phyloP scores from a whole-genome alignment of 1,140 invertebrate genomes.

The Drosophila quadrilineata region DNA sequence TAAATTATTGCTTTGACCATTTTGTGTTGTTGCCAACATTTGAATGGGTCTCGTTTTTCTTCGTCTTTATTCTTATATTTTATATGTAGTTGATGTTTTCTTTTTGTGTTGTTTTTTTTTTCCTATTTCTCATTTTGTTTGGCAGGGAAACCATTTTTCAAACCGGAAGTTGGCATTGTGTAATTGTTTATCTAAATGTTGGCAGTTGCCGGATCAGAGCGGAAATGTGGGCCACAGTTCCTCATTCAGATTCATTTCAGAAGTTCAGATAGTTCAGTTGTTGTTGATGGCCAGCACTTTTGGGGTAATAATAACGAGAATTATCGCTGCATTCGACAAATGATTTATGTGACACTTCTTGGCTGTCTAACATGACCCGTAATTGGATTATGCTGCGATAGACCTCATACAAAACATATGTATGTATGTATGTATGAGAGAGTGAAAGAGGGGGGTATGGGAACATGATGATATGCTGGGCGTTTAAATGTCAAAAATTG shows the following conservation, averaged over 20 bases:
- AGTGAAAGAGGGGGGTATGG: slow-evolving; percentile 6
- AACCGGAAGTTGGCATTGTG: slow-evolving; percentile 46
- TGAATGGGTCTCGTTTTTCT: slow-evolving; percentile 36
- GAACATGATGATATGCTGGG: slow-evolving; percentile 9
- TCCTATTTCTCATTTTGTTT: not conserved
- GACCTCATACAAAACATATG: too few species aligned
- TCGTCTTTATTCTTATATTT: slow-evolving; percentile 23
- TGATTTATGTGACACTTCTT: slow-evolving; percentile 69
- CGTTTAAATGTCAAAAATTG: slow-evolving; percentile 10
- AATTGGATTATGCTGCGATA: slow-evolving; percentile 56
- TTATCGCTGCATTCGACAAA: slow-evolving; percentile 24
- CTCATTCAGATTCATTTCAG: not conserved
- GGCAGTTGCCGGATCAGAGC: slow-evolving; percentile 21
- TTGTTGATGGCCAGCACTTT: slow-evolving; percentile 35
- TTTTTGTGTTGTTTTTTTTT: too few species aligned
- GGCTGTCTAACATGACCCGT: slow-evolving; percentile 28
- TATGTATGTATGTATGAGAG: not conserved
- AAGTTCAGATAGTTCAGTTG: not conserved
- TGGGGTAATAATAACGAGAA: slow-evolving; percentile 10
- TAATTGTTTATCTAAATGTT: slow-evolving; percentile 50
- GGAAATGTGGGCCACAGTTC: slow-evolving; percentile 32
- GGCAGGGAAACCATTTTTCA: slow-evolving; percentile 34
- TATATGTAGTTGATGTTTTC: too few species aligned
- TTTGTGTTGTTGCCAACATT: slow-evolving; percentile 34
- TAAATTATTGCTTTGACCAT: slow-evolving; percentile 51